phyloP scores from a whole-genome alignment of 2,888 invertebrate genomes.

The Brachynemurus nebulosus region DNA sequence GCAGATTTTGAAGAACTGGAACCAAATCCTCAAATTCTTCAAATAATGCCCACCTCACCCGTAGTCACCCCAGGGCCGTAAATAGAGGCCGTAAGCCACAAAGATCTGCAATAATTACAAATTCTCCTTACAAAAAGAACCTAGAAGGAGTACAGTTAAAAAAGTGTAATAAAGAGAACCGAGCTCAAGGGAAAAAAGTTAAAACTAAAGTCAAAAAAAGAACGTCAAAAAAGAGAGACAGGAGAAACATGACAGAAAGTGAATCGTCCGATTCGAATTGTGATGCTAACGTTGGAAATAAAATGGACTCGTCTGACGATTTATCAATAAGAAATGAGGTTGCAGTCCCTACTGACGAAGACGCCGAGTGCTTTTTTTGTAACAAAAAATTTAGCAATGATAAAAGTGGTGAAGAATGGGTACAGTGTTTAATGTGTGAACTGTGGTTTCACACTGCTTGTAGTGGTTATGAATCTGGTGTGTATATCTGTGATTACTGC shows the following conservation, averaged over 20 bases:
- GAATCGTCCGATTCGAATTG: not conserved
- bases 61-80: not conserved
- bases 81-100: not conserved
- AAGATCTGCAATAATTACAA: not conserved
- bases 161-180: not conserved
- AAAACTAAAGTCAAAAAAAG: not conserved
- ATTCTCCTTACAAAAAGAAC: not conserved
- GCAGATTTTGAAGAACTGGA: not conserved
- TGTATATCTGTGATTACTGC: constrained; percentile 8
- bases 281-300: not conserved
- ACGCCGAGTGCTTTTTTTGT: constrained; percentile 10
- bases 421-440: too few species aligned
- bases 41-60: not conserved
- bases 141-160: not conserved
- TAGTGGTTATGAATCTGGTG: constrained; percentile 5
- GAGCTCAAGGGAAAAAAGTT: not conserved
- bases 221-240: not conserved
- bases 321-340: not conserved
- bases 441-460: constrained; percentile 9
- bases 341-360: not conserved
- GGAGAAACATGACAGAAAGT: not conserved
- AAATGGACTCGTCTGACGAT: not conserved
- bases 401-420: constrained; percentile 9
- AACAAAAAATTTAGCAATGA: constrained; percentile 7
- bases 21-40: too few species aligned